phyloP scores from a whole-genome alignment of 1,140 invertebrate species.

The Zelostemma sp. region DNA sequence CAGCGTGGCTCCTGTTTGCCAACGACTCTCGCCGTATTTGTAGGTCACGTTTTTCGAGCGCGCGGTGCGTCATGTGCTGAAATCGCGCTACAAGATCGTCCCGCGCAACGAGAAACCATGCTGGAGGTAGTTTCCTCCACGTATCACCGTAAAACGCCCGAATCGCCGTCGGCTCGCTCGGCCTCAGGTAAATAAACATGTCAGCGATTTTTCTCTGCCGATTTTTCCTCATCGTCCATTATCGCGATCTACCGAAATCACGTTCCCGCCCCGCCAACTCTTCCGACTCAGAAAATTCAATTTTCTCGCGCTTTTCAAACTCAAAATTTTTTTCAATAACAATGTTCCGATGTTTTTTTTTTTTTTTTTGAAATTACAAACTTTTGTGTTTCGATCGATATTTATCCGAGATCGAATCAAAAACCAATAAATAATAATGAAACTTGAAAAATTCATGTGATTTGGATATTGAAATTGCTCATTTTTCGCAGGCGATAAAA shows the following conservation, averaged over 20 bases:
- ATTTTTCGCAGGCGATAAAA: background rate
- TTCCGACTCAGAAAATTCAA: too few species aligned
- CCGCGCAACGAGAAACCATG: constrained; percentile 13
- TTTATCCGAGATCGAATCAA: background rate
- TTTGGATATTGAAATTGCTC: background rate
- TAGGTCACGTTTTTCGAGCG: constrained; percentile 29
- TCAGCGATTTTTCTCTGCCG: constrained; percentile 6
- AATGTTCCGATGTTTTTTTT: background rate
- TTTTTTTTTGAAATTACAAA: background rate
- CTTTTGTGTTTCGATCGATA: background rate
- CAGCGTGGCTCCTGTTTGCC: constrained; percentile 16
- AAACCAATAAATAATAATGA: background rate
- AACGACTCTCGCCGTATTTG: constrained; percentile 15
- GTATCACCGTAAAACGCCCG: constrained; percentile 7
- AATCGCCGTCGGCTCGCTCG: constrained; percentile 8
- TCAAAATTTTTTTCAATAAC: constrained; percentile 1
- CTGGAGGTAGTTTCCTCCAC: constrained; percentile 5
- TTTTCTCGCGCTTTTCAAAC: constrained; percentile 8
- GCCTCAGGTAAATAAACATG: constrained; percentile 16
- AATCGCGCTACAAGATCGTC: constrained; percentile 3
- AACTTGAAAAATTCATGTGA: background rate
- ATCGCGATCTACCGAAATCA: too few species aligned
- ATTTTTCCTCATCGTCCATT: too few species aligned
- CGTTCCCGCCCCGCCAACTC: too few species aligned
- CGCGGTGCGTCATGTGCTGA: constrained; percentile 25